A percentile compares a stretch with the other conserved stretches of the same genome.
Evolutionary conservation across 2,113 vertebrate species (phyloP).

Genomic region (Ginglymostoma cirratum): DNA sequence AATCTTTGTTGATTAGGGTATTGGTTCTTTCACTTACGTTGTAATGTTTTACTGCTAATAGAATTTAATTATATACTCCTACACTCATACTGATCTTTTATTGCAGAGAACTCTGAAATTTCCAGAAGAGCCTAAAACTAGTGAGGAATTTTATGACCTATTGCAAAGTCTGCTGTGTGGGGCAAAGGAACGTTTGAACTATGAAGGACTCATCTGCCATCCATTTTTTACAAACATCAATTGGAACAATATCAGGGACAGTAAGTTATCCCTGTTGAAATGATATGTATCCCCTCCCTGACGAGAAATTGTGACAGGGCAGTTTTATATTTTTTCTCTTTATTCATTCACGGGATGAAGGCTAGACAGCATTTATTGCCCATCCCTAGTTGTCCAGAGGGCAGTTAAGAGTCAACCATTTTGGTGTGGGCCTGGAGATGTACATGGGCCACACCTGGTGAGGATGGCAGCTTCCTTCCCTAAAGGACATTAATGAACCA

Average conservation of each 20-base stretch:
- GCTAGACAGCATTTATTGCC: too few relatives aligned
- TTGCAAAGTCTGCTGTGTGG: slow-evolving; percentile 81
- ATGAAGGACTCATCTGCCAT: slow-evolving; percentile 82
- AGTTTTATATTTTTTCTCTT: not conserved
- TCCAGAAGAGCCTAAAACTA: slow-evolving; percentile 74
- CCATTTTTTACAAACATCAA: slow-evolving; percentile 78
- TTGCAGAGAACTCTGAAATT: slow-evolving; percentile 79
- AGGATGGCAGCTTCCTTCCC: too few relatives aligned
- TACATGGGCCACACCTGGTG: too few relatives aligned
- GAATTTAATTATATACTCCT: not conserved
- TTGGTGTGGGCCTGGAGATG: too few relatives aligned
- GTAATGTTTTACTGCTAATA: not conserved
- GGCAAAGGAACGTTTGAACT: slow-evolving; percentile 73
- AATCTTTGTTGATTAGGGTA: not conserved
- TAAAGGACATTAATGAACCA: too few relatives aligned
- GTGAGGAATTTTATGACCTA: slow-evolving; percentile 74
- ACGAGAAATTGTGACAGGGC: not conserved
- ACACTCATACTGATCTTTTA: not conserved
- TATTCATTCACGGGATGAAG: too few relatives aligned
- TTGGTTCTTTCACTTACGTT: not conserved
- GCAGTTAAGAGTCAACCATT: too few relatives aligned
- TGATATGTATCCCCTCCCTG: not conserved
- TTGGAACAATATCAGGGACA: slow-evolving; percentile 77
- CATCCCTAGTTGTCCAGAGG: too few relatives aligned
- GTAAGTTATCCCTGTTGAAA: slow-evolving; percentile 57